These are phyloP conservation scores for Crotalus adamanteus DNA, from an alignment of 2,797 vertebrate genomes.

Conservation along the genomic window DNA sequence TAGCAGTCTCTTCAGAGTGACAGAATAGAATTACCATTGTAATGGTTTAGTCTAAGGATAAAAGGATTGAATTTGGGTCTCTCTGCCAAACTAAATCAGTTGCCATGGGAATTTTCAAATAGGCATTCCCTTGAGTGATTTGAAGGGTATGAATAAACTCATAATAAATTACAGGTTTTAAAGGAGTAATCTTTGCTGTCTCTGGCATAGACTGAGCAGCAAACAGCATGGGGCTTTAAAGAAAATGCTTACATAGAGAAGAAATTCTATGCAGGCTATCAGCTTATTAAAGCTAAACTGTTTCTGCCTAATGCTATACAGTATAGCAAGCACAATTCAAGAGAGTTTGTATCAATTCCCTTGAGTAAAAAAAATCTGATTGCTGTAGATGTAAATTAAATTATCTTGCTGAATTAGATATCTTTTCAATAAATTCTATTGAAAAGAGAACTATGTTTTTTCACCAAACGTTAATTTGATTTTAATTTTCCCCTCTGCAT, in stretches of 20 bases:
- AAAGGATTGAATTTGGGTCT: constrained; percentile 76
- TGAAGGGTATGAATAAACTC: constrained; percentile 77
- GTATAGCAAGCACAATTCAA: constrained; percentile 66
- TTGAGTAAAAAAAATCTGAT: constrained; percentile 65
- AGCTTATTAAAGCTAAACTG: constrained; percentile 69
- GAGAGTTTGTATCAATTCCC: constrained; percentile 65
- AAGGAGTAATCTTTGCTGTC: constrained; percentile 66
- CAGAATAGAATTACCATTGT: constrained; percentile 75
- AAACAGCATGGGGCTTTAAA: constrained; percentile 56
- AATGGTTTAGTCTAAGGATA: constrained; percentile 76
- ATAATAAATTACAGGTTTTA: constrained; percentile 69
- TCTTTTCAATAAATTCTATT: constrained; percentile 65
- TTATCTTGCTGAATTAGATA: constrained; percentile 66
- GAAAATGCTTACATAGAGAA: constrained; percentile 69
- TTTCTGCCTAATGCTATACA: constrained; percentile 63
- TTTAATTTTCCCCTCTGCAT: constrained; percentile 60
- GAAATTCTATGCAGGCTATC: constrained; percentile 49
- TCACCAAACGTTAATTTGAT: constrained; percentile 69
- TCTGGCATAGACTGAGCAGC: constrained; percentile 61
- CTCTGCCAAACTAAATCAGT: constrained; percentile 76
- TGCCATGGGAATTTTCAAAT: constrained; percentile 80
- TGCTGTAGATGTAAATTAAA: constrained; percentile 65
- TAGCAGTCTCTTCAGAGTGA: constrained; percentile 76
- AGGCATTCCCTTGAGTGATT: constrained; percentile 76
- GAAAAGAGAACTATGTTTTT: constrained; percentile 68